These are phyloP conservation scores for Acromyrmex heyeri DNA, from an alignment of 1,140 invertebrate genomes.

Conservation along the genomic window DNA sequence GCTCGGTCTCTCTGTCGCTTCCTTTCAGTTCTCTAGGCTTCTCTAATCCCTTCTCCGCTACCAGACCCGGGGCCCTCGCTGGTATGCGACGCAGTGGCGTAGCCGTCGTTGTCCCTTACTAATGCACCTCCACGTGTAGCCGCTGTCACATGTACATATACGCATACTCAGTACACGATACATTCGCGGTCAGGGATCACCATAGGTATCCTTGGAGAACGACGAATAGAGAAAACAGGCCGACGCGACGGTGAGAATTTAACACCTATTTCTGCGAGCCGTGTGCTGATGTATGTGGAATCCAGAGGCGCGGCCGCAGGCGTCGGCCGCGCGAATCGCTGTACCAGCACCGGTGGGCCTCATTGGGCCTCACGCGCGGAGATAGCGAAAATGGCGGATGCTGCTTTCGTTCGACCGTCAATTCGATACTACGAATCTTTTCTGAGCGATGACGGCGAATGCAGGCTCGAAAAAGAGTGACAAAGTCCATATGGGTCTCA, in stretches of 20 bases:
- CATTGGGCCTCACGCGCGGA: slow-evolving; percentile 49
- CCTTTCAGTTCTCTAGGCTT: slow-evolving; percentile 67
- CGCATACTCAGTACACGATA: slow-evolving; percentile 35
- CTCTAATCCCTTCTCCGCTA: slow-evolving; percentile 46
- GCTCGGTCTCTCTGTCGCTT: slow-evolving; percentile 57
- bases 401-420: neutral
- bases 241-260: neutral
- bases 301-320: slow-evolving; percentile 71
- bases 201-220: neutral
- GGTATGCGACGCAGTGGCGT: slow-evolving; percentile 75
- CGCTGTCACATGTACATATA: slow-evolving; percentile 49
- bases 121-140: slow-evolving; percentile 71
- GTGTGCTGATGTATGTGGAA: slow-evolving; percentile 62
- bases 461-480: slow-evolving; percentile 4
- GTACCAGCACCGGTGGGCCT: slow-evolving; percentile 47
- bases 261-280: neutral
- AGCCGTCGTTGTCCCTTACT: slow-evolving; percentile 54
- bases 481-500: neutral
- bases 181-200: slow-evolving; percentile 28
- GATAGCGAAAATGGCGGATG: slow-evolving; percentile 47
- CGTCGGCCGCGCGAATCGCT: slow-evolving; percentile 62
- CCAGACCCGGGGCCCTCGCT: slow-evolving; percentile 62
- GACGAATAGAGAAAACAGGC: slow-evolving; percentile 19
- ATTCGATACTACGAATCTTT: neutral
- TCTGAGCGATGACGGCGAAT: neutral